phyloP scores from a whole-genome alignment of 1,140 invertebrate species.

The Drosophila carrolli region DNA sequence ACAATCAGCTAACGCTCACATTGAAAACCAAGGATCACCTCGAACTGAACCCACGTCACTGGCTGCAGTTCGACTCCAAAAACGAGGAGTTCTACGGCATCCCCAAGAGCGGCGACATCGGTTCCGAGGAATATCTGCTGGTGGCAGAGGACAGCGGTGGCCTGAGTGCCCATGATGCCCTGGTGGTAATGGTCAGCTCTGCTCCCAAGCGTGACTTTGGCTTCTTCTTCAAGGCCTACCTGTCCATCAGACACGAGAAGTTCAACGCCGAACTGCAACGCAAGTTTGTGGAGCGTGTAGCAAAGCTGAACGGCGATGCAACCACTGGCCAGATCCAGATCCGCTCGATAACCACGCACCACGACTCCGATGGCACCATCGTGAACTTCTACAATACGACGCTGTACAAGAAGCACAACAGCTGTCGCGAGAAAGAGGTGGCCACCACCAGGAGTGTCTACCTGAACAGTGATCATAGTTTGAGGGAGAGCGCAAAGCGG shows the following conservation, averaged over 20 bases:
- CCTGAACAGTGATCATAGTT: conserved; percentile 88
- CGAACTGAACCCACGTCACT: conserved; percentile 89
- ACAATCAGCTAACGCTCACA: conserved; percentile 89
- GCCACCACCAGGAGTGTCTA: conserved; percentile 89
- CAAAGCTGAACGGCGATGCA: conserved; percentile 90
- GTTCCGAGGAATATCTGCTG: conserved; percentile 91
- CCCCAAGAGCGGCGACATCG: conserved; percentile 89
- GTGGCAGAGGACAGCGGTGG: conserved; percentile 89
- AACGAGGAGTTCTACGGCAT: conserved; percentile 96
- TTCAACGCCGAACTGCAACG: conserved; percentile 91
- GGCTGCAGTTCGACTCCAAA: conserved; percentile 95
- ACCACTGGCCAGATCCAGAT: conserved; percentile 90
- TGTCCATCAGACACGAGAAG: conserved; percentile 90
- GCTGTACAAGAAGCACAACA: conserved; percentile 86
- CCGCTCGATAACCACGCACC: conserved; percentile 83
- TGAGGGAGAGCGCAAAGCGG: conserved; percentile 88
- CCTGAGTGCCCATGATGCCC: conserved; percentile 90
- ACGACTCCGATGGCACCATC: conserved; percentile 72
- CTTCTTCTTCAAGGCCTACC: conserved; percentile 91
- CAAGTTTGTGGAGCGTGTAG: conserved; percentile 92
- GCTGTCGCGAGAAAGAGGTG: conserved; percentile 92
- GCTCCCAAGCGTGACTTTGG: conserved; percentile 86
- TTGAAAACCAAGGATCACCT: conserved; percentile 90
- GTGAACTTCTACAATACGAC: conserved; percentile 88
- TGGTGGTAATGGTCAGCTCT: conserved; percentile 90